Conservation (phyloP, 2,797 vertebrate genomes). For the Phyllotis vaccarum region DNA sequence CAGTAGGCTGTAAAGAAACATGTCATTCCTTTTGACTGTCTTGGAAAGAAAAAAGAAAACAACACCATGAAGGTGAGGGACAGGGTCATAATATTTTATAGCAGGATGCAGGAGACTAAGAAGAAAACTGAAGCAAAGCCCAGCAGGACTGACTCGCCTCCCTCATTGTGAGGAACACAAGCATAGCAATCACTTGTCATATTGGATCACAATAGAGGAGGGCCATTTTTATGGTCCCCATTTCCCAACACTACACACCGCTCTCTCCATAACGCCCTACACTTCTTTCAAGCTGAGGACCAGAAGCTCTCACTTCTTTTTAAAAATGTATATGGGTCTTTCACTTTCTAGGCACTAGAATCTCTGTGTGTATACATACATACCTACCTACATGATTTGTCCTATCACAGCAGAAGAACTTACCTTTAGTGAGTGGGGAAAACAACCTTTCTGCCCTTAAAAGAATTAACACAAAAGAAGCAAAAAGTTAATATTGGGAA, state of each 20-base stretch:
- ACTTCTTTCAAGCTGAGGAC: conserved; percentile 84
- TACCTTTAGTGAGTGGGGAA: conserved; percentile 37
- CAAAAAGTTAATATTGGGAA: conserved; percentile 58
- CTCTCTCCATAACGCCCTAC: conserved; percentile 88
- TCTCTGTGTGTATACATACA: conserved; percentile 65
- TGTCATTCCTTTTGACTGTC: conserved; percentile 92
- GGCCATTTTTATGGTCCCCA: conserved; percentile 93
- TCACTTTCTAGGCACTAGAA: conserved; percentile 92
- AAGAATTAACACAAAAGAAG: conserved; percentile 50
- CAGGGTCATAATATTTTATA: conserved; percentile 98
- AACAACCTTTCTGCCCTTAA: conserved; percentile 43
- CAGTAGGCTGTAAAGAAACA: conserved; percentile 93
- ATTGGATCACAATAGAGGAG: conserved; percentile 93
- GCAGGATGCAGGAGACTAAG: conserved; percentile 96
- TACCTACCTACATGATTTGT: conserved; percentile 2
- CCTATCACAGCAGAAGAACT: not conserved
- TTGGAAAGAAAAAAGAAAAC: conserved; percentile 68
- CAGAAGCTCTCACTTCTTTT: conserved; percentile 85
- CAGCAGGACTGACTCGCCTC: conserved; percentile 94
- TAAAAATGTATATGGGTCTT: conserved; percentile 87
- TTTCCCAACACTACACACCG: conserved; percentile 90
- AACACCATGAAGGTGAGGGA: conserved; percentile 92
- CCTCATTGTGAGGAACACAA: conserved; percentile 92
- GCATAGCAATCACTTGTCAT: conserved; percentile 94
- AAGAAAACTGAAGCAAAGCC: conserved; percentile 93